Evolutionary conservation across 2,888 invertebrate species (phyloP).

Genomic region (Clusia tigrina): DNA sequence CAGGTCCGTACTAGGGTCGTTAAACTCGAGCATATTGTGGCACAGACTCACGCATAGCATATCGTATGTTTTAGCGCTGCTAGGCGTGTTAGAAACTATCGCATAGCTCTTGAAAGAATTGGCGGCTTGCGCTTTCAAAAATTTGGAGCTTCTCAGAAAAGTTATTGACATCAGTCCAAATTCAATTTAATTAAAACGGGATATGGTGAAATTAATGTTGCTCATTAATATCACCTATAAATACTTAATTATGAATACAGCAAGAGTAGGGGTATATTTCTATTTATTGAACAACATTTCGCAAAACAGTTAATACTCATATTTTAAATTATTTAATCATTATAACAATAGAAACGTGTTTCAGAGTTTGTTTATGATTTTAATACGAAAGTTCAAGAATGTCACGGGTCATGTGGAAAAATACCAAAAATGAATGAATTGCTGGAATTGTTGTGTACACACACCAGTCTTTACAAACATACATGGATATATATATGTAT

Average conservation of each 20-base stretch:
- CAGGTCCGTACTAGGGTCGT: no score
- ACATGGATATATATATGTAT: no score
- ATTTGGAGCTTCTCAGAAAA: neutral
- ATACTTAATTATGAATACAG: no score
- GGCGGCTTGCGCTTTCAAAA: neutral
- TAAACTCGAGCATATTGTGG: no score
- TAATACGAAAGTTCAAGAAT: neutral
- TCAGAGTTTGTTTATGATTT: neutral
- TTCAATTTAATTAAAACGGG: neutral
- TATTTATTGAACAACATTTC: no score
- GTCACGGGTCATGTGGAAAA: slow-evolving; percentile 11
- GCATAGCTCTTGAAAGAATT: no score
- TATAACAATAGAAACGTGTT: slow-evolving; percentile 13
- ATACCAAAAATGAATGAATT: neutral
- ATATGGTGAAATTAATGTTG: slow-evolving; percentile 25
- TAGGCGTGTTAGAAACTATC: no score
- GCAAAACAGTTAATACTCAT: neutral
- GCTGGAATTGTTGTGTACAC: neutral
- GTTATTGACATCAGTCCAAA: neutral
- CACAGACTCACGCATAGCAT: no score
- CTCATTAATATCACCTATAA: no score
- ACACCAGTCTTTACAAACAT: neutral
- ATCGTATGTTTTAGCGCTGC: neutral
- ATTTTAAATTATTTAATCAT: slow-evolving; percentile 8
- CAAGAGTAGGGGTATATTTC: no score